Evolutionary conservation across 2,113 vertebrate species (phyloP), one percentile per base, ranked within the genome.

Genomic region (Zosterops borbonicus): DNA sequence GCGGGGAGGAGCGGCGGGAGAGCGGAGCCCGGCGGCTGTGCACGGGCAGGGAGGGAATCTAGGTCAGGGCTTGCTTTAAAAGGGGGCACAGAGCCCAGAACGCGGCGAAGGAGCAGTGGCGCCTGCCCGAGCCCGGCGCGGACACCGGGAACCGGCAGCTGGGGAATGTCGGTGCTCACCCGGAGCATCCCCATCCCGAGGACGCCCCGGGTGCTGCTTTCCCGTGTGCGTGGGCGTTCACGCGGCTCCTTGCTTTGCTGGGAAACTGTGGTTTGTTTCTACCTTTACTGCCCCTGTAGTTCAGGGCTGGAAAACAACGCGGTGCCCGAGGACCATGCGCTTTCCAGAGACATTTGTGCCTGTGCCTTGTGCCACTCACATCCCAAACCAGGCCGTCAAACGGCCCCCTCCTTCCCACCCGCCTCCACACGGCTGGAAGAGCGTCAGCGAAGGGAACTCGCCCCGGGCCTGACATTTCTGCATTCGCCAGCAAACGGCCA

Each of bases 1-100:
- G 3, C 24, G 4, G 87, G 83, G 75, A 89, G 79, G 71, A 91
- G 92, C 35, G 39, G 28, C 2, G 3, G 81, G 70, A 63, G 70
- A 84, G 94, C 69, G 8, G 70, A 79, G 41, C 92, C 77, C 50
- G 21, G 93, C 37, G 13, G 87, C 90, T 47, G 12, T 15, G 85
- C 92, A 42, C 28, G 20, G 89, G 68, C 73, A 75, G 73, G 31
- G 83, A 76, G 86, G 20, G 84, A 96, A 96, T 96, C 94, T 96
- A 94, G 96, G 94, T 95, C 95, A 95, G 93, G 81, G 49, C 89
- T 95, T 47, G 91, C 87, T 94, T 68, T 79, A 68, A 76, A 90
- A 94, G 58, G 94, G 92, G 95, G 95, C 93, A 89, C 19, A 0
- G 87, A 95, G 95, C 95, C 95, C 95, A 95, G 74, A 59, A 33